Evolutionary conservation across 2,888 invertebrate species (phyloP).

Genomic region (Himalopsyche japonica): DNA sequence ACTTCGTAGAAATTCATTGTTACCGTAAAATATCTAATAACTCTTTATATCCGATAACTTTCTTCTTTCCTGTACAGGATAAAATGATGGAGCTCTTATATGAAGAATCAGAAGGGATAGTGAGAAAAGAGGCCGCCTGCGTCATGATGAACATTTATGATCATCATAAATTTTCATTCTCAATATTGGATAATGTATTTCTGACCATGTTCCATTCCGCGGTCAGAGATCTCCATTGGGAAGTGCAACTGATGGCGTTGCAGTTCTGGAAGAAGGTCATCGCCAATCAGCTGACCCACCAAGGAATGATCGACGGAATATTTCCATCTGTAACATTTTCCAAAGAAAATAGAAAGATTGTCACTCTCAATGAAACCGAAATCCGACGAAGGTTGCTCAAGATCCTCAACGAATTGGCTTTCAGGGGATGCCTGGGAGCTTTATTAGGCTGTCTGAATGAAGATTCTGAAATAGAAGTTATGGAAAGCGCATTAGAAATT

Average conservation of each 20-base stretch:
- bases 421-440: conserved; percentile 71
- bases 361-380: conserved; percentile 70
- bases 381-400: conserved; percentile 67
- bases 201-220: conserved; percentile 69
- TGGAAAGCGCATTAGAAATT: conserved; percentile 63
- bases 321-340: conserved; percentile 82
- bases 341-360: conserved; percentile 75
- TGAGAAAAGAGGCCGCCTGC: conserved; percentile 72
- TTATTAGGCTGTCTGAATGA: conserved; percentile 67
- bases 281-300: conserved; percentile 66
- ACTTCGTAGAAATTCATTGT: too few species aligned
- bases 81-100: conserved; percentile 62
- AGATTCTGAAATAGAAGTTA: conserved; percentile 73
- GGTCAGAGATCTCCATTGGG: conserved; percentile 78
- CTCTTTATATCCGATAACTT: too few species aligned
- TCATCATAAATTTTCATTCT: conserved; percentile 62
- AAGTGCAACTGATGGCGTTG: conserved; percentile 74
- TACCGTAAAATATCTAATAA: too few species aligned
- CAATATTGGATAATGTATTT: conserved; percentile 61
- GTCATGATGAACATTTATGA: conserved; percentile 69
- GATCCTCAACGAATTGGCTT: conserved; percentile 68
- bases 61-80: conserved; percentile 49
- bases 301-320: conserved; percentile 82
- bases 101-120: conserved; percentile 75
- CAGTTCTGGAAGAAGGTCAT: conserved; percentile 75